Evolutionary conservation across 2,888 invertebrate species (phyloP), one percentile per base, ranked within the genome.

Genomic region (Onchidella celtica): DNA sequence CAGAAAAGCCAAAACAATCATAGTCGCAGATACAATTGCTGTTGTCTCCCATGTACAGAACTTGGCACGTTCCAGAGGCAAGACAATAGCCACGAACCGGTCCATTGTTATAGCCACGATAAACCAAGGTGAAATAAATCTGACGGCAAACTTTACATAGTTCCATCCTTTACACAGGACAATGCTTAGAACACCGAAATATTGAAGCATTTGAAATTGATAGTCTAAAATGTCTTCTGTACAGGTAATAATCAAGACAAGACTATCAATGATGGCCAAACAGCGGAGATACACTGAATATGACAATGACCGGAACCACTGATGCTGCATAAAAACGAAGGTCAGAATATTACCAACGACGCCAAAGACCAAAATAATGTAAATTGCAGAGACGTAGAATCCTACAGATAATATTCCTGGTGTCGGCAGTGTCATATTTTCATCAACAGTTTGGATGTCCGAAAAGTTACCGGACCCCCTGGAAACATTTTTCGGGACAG

Each of bases 41-140:
- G 65, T 29, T 4, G 65, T 65, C 29, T 32, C 17, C 27, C n/a
- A 32, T 24, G 14, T 27, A 32, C 65, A 65, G 27, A 65, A 65
- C 3, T 3, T 32, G 11, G 65, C 2, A 27, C 65, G 65, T 27
- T 65, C 29, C 3, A 65, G 65, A 27, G 65, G 65, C 17, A 17
- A 65, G 17, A 65, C 65, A 11, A 65, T 29, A 32, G 65, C 65
- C 1, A 65, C 65, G 65, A 65, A 65, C 17, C 65, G n/a, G 65
- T 65, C 65, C 6, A 65, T 3, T 11, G 65, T 65, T 14, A 65
- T n/a, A 27, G 14, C 65, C 14, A 65, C 65, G 29, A 65, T 29
- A 2, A 65, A 27, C 65, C 65, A 65, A 2, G 65, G 65, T 17
- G 65, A 65, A 29, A n/a, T n/a, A n/a, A 17, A 47, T 47, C 47